Percentiles rank a stretch among this genome's conserved stretches.
Conservation (phyloP, 2,797 vertebrate genomes). For the Syngnathus acus region DNA sequence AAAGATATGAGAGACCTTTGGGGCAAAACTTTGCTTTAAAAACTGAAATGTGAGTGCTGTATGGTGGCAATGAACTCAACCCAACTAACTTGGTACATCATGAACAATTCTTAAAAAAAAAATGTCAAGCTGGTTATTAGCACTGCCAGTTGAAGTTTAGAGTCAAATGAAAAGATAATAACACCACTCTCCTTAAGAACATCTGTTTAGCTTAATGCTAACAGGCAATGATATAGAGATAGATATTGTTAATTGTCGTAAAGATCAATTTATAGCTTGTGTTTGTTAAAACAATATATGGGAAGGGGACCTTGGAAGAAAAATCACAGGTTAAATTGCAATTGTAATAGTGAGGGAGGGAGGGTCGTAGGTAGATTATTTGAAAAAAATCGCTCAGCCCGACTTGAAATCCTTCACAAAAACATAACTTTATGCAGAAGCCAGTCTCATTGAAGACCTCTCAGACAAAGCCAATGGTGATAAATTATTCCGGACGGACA, state of each 20-base stretch:
- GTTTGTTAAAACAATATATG: too few relatives aligned
- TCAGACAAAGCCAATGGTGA: conserved; percentile 15
- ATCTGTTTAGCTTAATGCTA: too few relatives aligned
- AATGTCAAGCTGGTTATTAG: too few relatives aligned
- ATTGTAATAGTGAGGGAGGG: too few relatives aligned
- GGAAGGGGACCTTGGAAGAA: too few relatives aligned
- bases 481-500: conserved; percentile 32
- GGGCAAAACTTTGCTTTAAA: not conserved
- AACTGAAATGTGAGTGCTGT: not conserved
- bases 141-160: too few relatives aligned
- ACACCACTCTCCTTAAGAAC: too few relatives aligned
- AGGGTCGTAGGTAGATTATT: not conserved
- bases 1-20: not conserved
- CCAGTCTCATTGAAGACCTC: conserved; percentile 35
- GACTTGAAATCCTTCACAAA: conserved; percentile 14
- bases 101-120: not conserved
- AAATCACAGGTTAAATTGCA: too few relatives aligned
- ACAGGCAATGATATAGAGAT: too few relatives aligned
- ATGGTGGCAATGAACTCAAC: not conserved
- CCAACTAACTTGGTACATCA: not conserved
- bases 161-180: too few relatives aligned
- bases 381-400: not conserved
- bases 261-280: too few relatives aligned
- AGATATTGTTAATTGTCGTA: too few relatives aligned
- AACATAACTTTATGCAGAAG: conserved; percentile 39